phyloP scores from a whole-genome alignment of 2,888 invertebrate species.

The Acrobasis repandana region DNA sequence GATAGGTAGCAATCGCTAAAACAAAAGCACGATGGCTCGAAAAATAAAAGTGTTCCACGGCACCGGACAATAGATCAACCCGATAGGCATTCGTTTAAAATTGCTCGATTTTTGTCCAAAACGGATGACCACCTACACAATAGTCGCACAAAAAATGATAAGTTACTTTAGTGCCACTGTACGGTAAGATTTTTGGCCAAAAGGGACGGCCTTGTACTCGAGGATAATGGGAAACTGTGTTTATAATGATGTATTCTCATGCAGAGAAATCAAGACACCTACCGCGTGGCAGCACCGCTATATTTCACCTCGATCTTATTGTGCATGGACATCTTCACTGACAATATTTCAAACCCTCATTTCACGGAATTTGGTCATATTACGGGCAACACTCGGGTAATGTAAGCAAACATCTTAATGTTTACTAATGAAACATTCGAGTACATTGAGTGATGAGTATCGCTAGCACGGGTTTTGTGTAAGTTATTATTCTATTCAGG shows the following conservation, averaged over 20 bases:
- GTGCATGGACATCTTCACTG: conserved; percentile 56
- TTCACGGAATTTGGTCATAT: conserved; percentile 73
- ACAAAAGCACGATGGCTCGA: conserved; percentile 32
- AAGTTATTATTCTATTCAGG: conserved; percentile 76
- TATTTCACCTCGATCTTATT: conserved; percentile 55
- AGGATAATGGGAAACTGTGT: conserved; percentile 46
- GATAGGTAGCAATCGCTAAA: conserved; percentile 35
- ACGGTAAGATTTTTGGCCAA: conserved; percentile 23
- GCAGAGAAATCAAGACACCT: conserved; percentile 63
- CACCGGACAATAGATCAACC: conserved; percentile 22
- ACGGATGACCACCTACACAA: conserved; percentile 21
- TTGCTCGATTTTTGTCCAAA: conserved; percentile 20
- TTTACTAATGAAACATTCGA: conserved; percentile 82
- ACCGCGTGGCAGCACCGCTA: conserved; percentile 54
- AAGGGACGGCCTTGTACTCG: conserved; percentile 27
- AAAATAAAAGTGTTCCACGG: conserved; percentile 19
- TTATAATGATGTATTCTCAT: conserved; percentile 59
- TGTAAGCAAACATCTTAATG: conserved; percentile 83
- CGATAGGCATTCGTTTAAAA: conserved; percentile 20
- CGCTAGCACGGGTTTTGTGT: conserved; percentile 72
- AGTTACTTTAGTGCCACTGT: conserved; percentile 40
- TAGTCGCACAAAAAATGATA: conserved; percentile 27
- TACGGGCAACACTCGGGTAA: conserved; percentile 73
- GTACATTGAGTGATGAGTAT: conserved; percentile 79
- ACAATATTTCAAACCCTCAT: conserved; percentile 67